Conservation (phyloP, 1,140 invertebrate species). For the Archivesica marissinica region DNA sequence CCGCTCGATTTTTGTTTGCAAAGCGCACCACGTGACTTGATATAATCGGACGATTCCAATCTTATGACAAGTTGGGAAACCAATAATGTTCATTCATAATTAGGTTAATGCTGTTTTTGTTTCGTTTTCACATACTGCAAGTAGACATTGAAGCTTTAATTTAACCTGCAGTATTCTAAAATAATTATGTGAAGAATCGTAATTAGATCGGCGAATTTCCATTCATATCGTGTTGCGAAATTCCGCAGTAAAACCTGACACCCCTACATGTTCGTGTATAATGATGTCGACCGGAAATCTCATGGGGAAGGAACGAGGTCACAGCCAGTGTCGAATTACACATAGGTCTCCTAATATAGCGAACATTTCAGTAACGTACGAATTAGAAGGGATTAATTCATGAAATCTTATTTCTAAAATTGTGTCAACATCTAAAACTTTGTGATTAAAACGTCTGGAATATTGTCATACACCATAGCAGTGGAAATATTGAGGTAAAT, state of each 20-base stretch:
- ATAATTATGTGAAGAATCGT: no score
- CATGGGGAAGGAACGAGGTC: constrained; percentile 56
- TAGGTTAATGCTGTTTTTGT: background rate
- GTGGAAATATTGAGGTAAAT: background rate
- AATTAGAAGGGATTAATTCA: constrained; percentile 38
- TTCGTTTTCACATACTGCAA: no score
- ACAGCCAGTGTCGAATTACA: constrained; percentile 59
- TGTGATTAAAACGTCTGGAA: background rate
- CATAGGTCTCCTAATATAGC: constrained; percentile 59
- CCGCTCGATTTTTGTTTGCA: constrained; percentile 57
- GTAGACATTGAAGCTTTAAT: no score
- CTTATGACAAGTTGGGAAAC: constrained; percentile 15
- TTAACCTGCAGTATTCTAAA: no score
- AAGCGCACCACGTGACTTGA: constrained; percentile 42
- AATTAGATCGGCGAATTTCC: no score
- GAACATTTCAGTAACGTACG: constrained; percentile 17
- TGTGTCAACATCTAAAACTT: background rate
- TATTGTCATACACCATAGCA: background rate
- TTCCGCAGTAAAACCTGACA: background rate
- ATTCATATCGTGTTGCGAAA: background rate
- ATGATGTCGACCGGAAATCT: constrained; percentile 57
- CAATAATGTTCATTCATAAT: background rate
- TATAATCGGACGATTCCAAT: constrained; percentile 25
- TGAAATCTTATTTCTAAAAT: constrained; percentile 8
- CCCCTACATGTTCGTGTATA: background rate